Percentiles rank a stretch among this genome's conserved stretches.
Conservation (phyloP, 2,113 vertebrate species). For the Varanus salvator region DNA sequence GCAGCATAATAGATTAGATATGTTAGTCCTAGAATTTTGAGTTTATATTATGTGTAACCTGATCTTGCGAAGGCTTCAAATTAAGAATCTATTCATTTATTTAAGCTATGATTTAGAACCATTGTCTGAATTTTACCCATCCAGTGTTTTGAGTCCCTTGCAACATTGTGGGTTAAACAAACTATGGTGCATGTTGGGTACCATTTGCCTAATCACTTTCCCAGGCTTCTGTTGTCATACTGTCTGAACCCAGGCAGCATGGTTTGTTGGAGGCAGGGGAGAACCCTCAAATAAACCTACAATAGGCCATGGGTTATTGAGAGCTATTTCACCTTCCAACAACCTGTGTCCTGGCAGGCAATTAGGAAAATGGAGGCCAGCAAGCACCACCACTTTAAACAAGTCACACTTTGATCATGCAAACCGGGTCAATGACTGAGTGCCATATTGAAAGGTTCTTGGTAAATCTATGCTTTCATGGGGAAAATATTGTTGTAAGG, state of each 20-base stretch:
- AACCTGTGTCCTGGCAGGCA: no score
- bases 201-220: no score
- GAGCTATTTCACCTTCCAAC: no score
- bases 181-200: no score
- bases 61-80: not conserved
- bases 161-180: not conserved
- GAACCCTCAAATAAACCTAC: no score
- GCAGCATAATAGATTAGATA: not conserved
- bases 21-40: not conserved
- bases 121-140: slow-evolving; percentile 32
- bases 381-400: no score
- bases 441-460: not conserved
- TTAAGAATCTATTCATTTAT: not conserved
- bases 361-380: no score
- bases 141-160: slow-evolving; percentile 19
- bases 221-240: no score
- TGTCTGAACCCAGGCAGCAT: no score
- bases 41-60: not conserved
- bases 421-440: not conserved
- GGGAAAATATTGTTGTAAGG: not conserved
- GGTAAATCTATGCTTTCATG: not conserved
- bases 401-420: no score
- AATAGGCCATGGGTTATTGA: no score
- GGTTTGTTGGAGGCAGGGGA: no score
- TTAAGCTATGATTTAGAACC: not conserved